Evolutionary conservation across 2,113 vertebrate genomes (phyloP), one percentile per base, ranked within the genome.

Genomic region (Phainopepla nitens): DNA sequence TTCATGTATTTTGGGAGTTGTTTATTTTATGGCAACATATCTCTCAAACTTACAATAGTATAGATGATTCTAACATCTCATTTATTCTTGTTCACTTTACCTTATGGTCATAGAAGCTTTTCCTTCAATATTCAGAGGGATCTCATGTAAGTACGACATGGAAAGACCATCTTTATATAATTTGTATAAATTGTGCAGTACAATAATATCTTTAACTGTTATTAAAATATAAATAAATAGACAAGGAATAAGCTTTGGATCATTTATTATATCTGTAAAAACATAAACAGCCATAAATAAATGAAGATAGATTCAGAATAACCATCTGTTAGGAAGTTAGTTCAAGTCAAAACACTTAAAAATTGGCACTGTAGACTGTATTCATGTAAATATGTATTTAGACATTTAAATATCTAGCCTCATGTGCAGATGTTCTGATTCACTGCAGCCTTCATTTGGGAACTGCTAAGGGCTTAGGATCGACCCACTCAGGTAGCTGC

Each of bases 311-410:
- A 96, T 92, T 64, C 72, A 90, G 79, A 94, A 92, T 62, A 93
- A 86, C 93, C 90, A 95, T 92, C 88, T 96, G 93, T 91, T 94
- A 90, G 53, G 90, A 96, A 91, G 87, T 86, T 89, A 75, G 56
- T 89, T 95, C 72, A 90, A 94, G 82, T 93, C 68, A 93, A 95
- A 97, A 83, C 92, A 93, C 72, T 96, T 94, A 86, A 96, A 90
- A 96, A 65, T 92, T 96, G 90, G 90, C 93, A 93, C 62, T 64
- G 88, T 51, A 81, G 54, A 28, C 49, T 86, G 25, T 73, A 77
- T 87, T 86, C 27, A 58, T 84, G 72, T 73, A 92, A 95, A 92
- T 83, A 60, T 78, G 39, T 66, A 83, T 90, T 94, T 88, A 92
- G 71, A 47, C 62, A 72, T 85, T 84, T 94, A 85, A 94, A 11